Evolutionary conservation across 2,888 invertebrate genomes (phyloP).

Genomic region (Rhagophthalmus giganteus): DNA sequence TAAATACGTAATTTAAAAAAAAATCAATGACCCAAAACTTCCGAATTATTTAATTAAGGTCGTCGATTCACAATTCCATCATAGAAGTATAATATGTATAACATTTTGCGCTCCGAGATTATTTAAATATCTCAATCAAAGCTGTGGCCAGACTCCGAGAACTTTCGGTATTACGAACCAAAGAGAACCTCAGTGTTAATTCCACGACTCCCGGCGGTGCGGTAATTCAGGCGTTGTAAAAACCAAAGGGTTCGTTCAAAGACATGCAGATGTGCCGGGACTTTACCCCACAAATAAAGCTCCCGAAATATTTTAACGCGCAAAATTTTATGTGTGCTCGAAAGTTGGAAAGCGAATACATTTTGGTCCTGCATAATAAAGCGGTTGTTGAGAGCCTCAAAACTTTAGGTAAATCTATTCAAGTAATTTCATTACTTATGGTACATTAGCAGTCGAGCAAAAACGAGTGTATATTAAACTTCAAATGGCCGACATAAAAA

Average conservation of each 20-base stretch:
- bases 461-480: too few species aligned
- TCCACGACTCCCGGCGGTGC: conserved; percentile 45
- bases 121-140: conserved; percentile 39
- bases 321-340: conserved; percentile 37
- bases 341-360: conserved; percentile 34
- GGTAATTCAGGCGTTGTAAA: conserved; percentile 45
- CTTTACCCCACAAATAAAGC: conserved; percentile 36
- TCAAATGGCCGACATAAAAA: too few species aligned
- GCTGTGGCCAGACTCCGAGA: conserved; percentile 37
- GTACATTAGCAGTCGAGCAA: conserved; percentile 1
- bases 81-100: background rate
- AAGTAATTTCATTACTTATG: conserved; percentile 18
- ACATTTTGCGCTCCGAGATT: conserved; percentile 10
- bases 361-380: conserved; percentile 33
- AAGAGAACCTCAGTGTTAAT: conserved; percentile 40
- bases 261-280: conserved; percentile 46
- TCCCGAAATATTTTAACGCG: conserved; percentile 35
- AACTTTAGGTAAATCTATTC: conserved; percentile 30
- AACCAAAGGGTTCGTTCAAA: conserved; percentile 48
- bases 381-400: conserved; percentile 25
- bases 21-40: too few species aligned
- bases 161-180: conserved; percentile 31
- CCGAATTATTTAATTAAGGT: too few species aligned
- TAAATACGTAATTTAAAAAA: too few species aligned
- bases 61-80: too few species aligned